These are phyloP conservation scores for Caenorhabditis latens DNA, from an alignment of 1,140 invertebrate genomes.

Conservation along the genomic window DNA sequence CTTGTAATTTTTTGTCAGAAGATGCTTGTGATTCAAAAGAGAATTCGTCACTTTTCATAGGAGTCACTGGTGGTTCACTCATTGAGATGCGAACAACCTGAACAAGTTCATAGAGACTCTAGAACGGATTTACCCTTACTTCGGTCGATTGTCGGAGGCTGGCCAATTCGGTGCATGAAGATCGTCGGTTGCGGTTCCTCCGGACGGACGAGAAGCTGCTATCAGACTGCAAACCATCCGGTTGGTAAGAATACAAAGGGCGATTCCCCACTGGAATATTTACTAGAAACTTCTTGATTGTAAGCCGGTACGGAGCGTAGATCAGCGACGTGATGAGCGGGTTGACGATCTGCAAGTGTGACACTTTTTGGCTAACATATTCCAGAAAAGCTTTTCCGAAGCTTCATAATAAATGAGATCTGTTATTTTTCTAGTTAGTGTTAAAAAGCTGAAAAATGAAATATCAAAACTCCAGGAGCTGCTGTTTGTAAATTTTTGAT, in stretches of 20 bases:
- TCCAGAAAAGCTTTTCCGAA: no score
- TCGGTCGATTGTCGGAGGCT: conserved; percentile 62
- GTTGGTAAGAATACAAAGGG: conserved; percentile 70
- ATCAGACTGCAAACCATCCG: conserved; percentile 69
- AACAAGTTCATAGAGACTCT: background rate
- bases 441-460: no score
- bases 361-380: background rate
- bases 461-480: no score
- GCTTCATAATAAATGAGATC: no score
- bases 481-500: no score
- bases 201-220: conserved; percentile 69
- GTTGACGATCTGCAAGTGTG: conserved; percentile 72
- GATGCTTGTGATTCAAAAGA: conserved; percentile 47
- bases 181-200: conserved; percentile 58
- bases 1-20: conserved; percentile 35
- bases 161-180: conserved; percentile 63
- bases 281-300: conserved; percentile 75
- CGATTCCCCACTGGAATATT: conserved; percentile 76
- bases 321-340: conserved; percentile 77
- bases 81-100: conserved; percentile 59
- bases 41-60: conserved; percentile 59
- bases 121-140: background rate
- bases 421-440: background rate
- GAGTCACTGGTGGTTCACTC: conserved; percentile 61
- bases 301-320: conserved; percentile 76